phyloP scores from a whole-genome alignment of 2,797 vertebrate genomes.

The Bovichtus variegatus region DNA sequence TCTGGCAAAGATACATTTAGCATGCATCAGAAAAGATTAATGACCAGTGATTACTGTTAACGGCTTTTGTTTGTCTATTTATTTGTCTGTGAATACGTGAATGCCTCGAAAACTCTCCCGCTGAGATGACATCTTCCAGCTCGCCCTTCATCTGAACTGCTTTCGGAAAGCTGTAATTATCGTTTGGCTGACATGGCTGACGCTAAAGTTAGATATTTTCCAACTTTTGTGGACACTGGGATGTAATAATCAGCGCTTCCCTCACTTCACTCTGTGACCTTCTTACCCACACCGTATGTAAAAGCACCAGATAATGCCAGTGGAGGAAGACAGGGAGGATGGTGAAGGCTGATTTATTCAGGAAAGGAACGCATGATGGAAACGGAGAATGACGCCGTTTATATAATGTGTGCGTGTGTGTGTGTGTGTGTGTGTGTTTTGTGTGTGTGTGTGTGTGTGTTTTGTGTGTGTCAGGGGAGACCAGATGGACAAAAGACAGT shows the following conservation, averaged over 20 bases:
- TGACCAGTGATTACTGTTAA: not conserved
- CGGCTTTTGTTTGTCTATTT: not conserved
- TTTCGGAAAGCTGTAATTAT: constrained; percentile 39
- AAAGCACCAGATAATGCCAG: not conserved
- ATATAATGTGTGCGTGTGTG: not conserved
- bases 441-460: not conserved
- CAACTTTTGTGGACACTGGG: not conserved
- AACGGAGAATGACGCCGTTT: constrained; percentile 16
- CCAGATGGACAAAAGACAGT: constrained; percentile 51
- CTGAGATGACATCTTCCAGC: constrained; percentile 14
- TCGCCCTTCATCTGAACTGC: constrained; percentile 24
- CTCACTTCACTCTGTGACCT: not conserved
- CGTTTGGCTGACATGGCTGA: constrained; percentile 19
- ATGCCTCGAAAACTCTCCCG: constrained; percentile 17
- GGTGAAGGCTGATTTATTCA: constrained; percentile 23
- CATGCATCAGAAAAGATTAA: not conserved
- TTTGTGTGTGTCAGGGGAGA: constrained; percentile 15
- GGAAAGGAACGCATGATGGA: not conserved
- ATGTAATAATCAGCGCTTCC: constrained; percentile 11
- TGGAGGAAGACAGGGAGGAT: not conserved
- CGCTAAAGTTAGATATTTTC: constrained; percentile 21
- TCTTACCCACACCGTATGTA: not conserved
- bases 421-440: constrained; percentile 4
- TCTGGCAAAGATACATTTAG: not conserved
- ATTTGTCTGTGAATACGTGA: constrained; percentile 26